A percentile compares a stretch with the other conserved stretches of the same genome.
These are phyloP conservation scores for Bubo bubo DNA, from an alignment of 2,113 vertebrate species.

Conservation along the genomic window DNA sequence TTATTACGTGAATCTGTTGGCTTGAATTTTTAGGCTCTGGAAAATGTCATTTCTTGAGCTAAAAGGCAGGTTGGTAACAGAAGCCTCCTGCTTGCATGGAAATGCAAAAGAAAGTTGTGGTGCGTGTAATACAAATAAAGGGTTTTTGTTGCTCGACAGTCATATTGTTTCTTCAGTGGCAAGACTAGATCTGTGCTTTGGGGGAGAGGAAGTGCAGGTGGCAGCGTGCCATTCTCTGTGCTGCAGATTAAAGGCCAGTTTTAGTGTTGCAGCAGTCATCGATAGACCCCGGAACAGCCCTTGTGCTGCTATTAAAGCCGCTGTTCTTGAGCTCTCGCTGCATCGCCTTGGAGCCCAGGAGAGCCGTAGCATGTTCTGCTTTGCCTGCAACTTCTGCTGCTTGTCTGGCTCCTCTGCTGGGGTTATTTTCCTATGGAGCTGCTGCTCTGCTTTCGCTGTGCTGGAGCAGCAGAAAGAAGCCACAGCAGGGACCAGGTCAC, in stretches of 20 bases:
- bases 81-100: neutral
- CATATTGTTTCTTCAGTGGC: rapidly evolving
- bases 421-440: neutral
- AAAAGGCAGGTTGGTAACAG: neutral
- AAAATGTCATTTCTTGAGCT: neutral
- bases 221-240: neutral
- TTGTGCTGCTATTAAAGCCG: rapidly evolving
- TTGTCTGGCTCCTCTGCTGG: neutral
- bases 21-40: neutral
- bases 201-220: neutral
- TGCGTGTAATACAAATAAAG: too few species aligned
- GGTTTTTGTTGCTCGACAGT: neutral
- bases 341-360: neutral
- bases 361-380: neutral
- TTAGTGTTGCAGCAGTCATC: too few species aligned
- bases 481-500: neutral
- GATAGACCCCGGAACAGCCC: neutral
- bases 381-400: neutral
- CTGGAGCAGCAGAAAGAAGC: neutral
- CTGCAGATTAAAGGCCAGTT: neutral
- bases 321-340: neutral
- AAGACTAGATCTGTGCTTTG: neutral
- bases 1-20: neutral
- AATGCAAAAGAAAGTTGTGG: neutral
- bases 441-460: neutral